Evolutionary conservation across 2,888 invertebrate species (phyloP), one percentile per base, ranked within the genome.

Genomic region (Piscicola geometra): DNA sequence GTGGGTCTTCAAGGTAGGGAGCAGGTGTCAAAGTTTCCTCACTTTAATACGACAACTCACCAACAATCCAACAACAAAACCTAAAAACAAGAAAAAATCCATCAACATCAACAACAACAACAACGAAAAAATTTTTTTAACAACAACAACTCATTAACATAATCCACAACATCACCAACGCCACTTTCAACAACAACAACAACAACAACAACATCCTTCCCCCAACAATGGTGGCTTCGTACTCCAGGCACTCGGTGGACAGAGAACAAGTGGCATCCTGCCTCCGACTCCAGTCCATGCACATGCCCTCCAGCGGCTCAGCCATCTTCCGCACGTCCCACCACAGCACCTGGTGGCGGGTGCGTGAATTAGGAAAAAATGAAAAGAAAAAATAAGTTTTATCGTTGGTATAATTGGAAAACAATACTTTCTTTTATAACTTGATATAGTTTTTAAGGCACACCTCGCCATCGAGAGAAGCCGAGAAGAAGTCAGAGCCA

Each of bases 401-500:
- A 12, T 28, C 28, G 32, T 30, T n/a, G 12, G 68, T 5, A 9
- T 68, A 35, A 32, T 68, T 33, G 32, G 21, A 21, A 28, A 33
- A 33, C 35, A 30, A 33, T 30, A 9, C 9, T 12, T 68, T n/a
- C 18, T 33, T 32, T 50, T 18, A 50, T 50, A 15, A 50, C 15
- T 50, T 50, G 15, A 50, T n/a, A n/a, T n/a, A n/a, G n/a, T n/a
- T n/a, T n/a, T n/a, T n/a, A n/a, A n/a, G n/a, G n/a, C 89, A 82
- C 77, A 90, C 89, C 86, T 93, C 92, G 0, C 97, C 96, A 85
- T 97, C 97, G 21, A 92, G 92, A 0, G 94, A 92, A 0, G 93
- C 89, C 0, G 95, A 94, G 86, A 96, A 95, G 84, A 95, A 95
- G 84, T 97, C 96, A 0, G 92, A 91, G 12, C 94, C 93, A 47